Conservation (phyloP, 2,797 vertebrate genomes). For the Enteromius radiatus region DNA sequence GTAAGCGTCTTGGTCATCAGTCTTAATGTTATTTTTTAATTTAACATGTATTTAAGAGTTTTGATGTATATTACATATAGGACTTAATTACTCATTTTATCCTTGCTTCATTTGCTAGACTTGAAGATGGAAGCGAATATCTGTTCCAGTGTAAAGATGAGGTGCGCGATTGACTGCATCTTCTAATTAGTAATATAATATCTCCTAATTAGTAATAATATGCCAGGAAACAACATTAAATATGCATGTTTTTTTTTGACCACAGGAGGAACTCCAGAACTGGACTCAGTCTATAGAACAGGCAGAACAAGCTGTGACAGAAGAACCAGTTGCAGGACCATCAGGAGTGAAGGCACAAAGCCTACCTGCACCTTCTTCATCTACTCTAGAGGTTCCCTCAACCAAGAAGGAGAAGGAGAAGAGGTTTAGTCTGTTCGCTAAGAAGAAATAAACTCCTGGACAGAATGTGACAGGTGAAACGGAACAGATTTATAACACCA, state of each 20-base stretch:
- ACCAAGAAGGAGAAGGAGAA: constrained; percentile 94
- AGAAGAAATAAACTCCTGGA: constrained; percentile 86
- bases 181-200: not conserved
- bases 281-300: constrained; percentile 87
- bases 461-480: constrained; percentile 38
- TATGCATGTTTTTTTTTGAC: constrained; percentile 21
- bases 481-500: constrained; percentile 65
- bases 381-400: constrained; percentile 73
- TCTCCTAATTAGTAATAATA: not conserved
- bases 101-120: constrained; percentile 71
- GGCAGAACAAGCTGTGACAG: constrained; percentile 75
- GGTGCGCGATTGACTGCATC: constrained; percentile 75
- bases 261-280: constrained; percentile 89
- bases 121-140: constrained; percentile 91
- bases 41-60: not conserved
- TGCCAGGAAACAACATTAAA: constrained; percentile 24
- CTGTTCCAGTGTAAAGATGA: constrained; percentile 98
- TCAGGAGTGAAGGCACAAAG: constrained; percentile 82
- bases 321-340: constrained; percentile 75
- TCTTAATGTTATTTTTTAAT: not conserved
- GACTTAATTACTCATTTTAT: constrained; percentile 10
- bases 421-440: constrained; percentile 91
- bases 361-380: constrained; percentile 81
- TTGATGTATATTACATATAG: not conserved
- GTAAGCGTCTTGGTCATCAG: constrained; percentile 71